Evolutionary conservation across 1,140 invertebrate species (phyloP).

Genomic region (Penaeus japonicus): DNA sequence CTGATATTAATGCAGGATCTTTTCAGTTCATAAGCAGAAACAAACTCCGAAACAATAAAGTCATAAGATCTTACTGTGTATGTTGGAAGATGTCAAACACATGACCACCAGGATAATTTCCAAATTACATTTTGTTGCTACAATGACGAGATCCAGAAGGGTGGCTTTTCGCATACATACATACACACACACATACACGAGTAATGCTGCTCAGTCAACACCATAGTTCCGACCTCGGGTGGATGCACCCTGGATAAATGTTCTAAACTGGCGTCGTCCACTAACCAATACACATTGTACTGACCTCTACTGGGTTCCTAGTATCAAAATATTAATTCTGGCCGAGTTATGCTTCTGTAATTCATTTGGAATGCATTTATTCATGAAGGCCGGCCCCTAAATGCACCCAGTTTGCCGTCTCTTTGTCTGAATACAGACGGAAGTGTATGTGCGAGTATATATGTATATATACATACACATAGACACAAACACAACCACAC

Average conservation of each 20-base stretch:
- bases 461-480: constrained; percentile 15
- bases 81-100: too few species aligned
- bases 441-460: constrained; percentile 31
- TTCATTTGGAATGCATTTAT: constrained; percentile 54
- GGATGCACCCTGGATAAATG: background rate
- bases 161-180: too few species aligned
- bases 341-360: constrained; percentile 54
- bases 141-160: too few species aligned
- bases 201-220: too few species aligned
- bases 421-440: constrained; percentile 42
- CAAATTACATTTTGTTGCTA: too few species aligned
- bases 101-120: too few species aligned
- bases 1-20: too few species aligned
- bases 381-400: constrained; percentile 52
- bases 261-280: background rate
- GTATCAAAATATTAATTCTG: constrained; percentile 56
- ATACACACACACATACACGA: too few species aligned
- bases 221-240: background rate
- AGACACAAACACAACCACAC: background rate
- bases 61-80: too few species aligned
- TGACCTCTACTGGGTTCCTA: constrained; percentile 37
- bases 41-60: too few species aligned
- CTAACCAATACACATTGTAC: constrained; percentile 22
- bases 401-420: constrained; percentile 45
- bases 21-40: too few species aligned